Evolutionary conservation across 2,888 invertebrate species (phyloP).

Genomic region (Petrophora chlorosata): DNA sequence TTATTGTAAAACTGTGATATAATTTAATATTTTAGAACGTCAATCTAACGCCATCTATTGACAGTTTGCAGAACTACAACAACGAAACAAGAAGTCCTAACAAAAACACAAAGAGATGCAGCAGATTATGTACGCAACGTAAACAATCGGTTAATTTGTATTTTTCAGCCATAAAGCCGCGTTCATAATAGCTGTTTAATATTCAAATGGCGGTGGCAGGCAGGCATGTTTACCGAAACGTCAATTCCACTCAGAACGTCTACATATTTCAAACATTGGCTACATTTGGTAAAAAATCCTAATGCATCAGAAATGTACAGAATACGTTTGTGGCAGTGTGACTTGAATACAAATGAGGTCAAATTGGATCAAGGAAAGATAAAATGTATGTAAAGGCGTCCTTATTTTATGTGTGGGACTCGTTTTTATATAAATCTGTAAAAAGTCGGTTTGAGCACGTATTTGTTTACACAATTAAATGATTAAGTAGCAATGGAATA

Average conservation of each 20-base stretch:
- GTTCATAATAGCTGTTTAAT: slow-evolving; percentile 29
- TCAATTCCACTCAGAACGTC: slow-evolving; percentile 32
- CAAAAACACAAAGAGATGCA: slow-evolving; percentile 24
- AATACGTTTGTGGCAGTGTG: slow-evolving; percentile 65
- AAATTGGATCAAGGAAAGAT: slow-evolving; percentile 73
- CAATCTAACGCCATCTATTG: slow-evolving; percentile 29
- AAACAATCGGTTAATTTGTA: slow-evolving; percentile 31
- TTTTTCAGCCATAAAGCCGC: slow-evolving; percentile 26
- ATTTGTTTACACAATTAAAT: not conserved
- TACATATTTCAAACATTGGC: slow-evolving; percentile 40
- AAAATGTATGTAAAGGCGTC: slow-evolving; percentile 56
- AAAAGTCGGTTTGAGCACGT: not conserved
- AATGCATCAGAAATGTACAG: slow-evolving; percentile 75
- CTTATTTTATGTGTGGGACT: slow-evolving; percentile 38
- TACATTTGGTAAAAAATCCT: slow-evolving; percentile 52
- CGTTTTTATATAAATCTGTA: slow-evolving; percentile 18
- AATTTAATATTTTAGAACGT: not conserved
- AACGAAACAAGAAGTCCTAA: not conserved
- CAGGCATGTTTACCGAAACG: slow-evolving; percentile 29
- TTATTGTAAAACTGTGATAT: too few relatives aligned
- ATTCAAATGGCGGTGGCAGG: slow-evolving; percentile 28
- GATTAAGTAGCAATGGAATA: too few relatives aligned
- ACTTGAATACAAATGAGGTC: slow-evolving; percentile 78
- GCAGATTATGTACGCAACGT: slow-evolving; percentile 21
- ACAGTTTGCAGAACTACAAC: slow-evolving; percentile 9